phyloP scores from a whole-genome alignment of 2,113 vertebrate genomes.

The Gavia stellata region DNA sequence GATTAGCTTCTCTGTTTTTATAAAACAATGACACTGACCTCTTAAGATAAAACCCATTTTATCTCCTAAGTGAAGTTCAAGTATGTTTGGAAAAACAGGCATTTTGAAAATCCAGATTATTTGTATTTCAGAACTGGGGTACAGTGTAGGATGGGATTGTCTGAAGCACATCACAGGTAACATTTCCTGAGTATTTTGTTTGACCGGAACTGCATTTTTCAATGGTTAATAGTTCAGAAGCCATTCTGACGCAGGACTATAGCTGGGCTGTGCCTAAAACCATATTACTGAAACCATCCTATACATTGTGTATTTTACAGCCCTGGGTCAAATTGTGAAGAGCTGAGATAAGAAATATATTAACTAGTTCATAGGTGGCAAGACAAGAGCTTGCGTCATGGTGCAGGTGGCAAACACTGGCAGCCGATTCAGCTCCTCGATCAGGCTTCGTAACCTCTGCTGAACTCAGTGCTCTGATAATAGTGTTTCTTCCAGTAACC shows the following conservation, averaged over 20 bases:
- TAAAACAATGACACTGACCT: background rate
- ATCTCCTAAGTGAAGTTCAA: background rate
- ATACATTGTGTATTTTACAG: background rate
- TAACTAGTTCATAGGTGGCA: background rate
- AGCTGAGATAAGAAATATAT: background rate
- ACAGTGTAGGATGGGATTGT: background rate
- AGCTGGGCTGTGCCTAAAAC: background rate
- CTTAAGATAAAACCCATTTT: background rate
- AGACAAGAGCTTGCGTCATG: background rate
- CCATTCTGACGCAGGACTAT: background rate
- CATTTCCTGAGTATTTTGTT: background rate
- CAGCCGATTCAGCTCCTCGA: background rate
- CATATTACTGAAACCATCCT: accelerated
- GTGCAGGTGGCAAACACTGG: background rate
- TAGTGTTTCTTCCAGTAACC: background rate
- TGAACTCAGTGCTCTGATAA: background rate
- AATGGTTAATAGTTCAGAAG: background rate
- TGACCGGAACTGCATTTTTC: background rate
- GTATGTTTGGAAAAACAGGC: background rate
- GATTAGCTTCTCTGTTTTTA: background rate
- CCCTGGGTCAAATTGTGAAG: background rate
- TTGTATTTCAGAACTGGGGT: background rate
- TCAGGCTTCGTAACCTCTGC: background rate
- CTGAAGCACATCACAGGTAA: background rate
- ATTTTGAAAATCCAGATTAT: background rate